Percentiles rank a stretch among this genome's conserved stretches.
Evolutionary conservation across 2,888 invertebrate species (phyloP).

Genomic region (Melipona beecheii): DNA sequence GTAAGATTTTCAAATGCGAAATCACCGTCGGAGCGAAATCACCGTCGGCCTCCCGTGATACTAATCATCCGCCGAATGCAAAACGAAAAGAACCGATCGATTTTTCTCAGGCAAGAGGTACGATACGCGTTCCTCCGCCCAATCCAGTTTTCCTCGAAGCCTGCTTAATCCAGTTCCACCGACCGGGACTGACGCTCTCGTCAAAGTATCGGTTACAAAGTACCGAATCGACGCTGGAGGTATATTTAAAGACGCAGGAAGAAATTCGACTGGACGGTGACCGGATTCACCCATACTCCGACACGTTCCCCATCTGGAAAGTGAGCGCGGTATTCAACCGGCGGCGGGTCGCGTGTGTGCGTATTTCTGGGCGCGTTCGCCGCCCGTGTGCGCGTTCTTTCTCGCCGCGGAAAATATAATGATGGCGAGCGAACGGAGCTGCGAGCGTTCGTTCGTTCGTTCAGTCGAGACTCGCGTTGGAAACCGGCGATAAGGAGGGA

Average conservation of each 20-base stretch:
- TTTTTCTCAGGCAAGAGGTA: background rate
- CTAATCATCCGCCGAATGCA: background rate
- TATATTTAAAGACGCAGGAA: conserved; percentile 33
- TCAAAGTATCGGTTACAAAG: conserved; percentile 67
- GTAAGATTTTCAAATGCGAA: background rate
- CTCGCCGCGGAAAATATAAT: conserved; percentile 81
- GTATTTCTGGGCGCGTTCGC: conserved; percentile 46
- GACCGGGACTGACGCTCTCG: conserved; percentile 14
- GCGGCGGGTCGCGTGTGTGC: conserved; percentile 26
- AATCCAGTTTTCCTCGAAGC: conserved; percentile 32
- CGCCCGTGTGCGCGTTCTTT: conserved; percentile 71
- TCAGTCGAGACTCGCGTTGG: conserved; percentile 77
- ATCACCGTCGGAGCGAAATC: background rate
- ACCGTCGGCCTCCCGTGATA: background rate
- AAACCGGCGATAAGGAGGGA: conserved; percentile 83
- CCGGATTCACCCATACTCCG: conserved; percentile 19
- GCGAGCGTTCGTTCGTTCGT: conserved; percentile 57
- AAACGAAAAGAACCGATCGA: background rate
- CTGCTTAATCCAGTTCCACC: conserved; percentile 47
- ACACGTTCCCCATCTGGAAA: conserved; percentile 26
- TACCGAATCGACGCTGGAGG: conserved; percentile 38
- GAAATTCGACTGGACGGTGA: conserved; percentile 36
- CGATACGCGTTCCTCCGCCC: background rate
- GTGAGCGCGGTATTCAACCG: background rate
- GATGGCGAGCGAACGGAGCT: conserved; percentile 77